These are phyloP conservation scores for Excalfactoria chinensis DNA, from an alignment of 2,113 vertebrate genomes.

Conservation along the genomic window DNA sequence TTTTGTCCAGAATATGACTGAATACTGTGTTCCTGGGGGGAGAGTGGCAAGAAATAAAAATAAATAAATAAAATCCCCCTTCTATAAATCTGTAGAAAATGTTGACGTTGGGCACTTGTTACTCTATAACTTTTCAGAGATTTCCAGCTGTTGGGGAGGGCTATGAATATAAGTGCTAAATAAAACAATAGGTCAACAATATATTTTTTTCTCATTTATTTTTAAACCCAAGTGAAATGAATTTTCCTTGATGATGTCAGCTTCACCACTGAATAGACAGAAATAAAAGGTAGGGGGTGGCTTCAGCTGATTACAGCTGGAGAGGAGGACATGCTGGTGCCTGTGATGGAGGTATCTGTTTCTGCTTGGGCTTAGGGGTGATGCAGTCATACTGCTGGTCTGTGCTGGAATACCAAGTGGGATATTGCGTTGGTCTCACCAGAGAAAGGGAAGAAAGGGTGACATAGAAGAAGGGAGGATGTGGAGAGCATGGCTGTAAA, in stretches of 20 bases:
- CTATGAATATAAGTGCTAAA: not conserved
- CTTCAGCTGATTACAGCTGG: not conserved
- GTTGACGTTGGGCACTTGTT: not conserved
- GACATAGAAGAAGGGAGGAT: not conserved
- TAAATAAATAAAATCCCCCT: not conserved
- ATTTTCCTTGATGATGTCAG: fast-evolving
- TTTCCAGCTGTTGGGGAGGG: not conserved
- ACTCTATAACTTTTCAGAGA: not conserved
- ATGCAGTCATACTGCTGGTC: fast-evolving
- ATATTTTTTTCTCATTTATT: not conserved
- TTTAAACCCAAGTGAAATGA: not conserved
- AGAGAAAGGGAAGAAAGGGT: not conserved
- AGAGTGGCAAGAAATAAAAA: not conserved
- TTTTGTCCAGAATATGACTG: not conserved
- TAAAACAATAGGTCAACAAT: not conserved
- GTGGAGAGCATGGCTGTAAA: not conserved
- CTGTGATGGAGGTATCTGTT: fast-evolving
- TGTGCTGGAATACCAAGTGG: no score
- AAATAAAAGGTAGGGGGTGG: not conserved
- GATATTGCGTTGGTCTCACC: not conserved
- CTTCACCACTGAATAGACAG: fast-evolving
- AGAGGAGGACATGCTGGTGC: not conserved
- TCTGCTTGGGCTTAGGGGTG: not conserved
- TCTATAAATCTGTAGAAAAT: not conserved
- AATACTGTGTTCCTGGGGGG: not conserved